These are phyloP conservation scores for Pristis pectinata DNA, from an alignment of 2,797 vertebrate genomes.

Conservation along the genomic window DNA sequence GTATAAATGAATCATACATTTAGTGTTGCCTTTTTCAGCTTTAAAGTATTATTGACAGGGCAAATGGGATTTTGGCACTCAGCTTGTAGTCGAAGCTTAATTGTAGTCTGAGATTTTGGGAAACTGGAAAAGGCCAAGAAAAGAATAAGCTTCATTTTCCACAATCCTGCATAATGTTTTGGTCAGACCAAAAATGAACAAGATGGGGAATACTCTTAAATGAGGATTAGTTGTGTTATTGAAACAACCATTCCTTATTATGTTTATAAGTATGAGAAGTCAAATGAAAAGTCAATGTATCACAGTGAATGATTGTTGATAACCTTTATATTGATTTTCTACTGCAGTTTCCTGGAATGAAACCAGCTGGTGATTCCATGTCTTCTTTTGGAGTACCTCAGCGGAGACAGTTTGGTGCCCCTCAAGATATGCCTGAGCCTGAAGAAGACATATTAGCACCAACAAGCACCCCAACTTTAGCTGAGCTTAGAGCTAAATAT, in stretches of 20 bases:
- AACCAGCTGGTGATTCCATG: neutral
- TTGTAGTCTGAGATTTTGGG: neutral
- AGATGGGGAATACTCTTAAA: neutral
- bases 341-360: neutral
- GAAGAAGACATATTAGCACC: constrained; percentile 5
- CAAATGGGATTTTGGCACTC: neutral
- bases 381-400: neutral
- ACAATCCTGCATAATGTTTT: neutral
- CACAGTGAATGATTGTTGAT: neutral
- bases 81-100: neutral
- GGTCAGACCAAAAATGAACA: neutral
- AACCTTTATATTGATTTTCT: constrained; percentile 1
- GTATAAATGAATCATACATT: neutral
- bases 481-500: constrained; percentile 9
- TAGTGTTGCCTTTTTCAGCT: neutral
- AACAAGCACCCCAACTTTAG: constrained; percentile 20
- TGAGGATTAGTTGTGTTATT: neutral
- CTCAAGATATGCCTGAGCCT: neutral
- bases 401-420: neutral
- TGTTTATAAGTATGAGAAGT: neutral
- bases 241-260: neutral
- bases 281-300: no score
- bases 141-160: neutral
- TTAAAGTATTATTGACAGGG: neutral
- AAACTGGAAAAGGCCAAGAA: neutral